Evolutionary conservation across 53 echinoderm and acorn worm genomes (phyloP).

Genomic region (Crossaster papposus): DNA sequence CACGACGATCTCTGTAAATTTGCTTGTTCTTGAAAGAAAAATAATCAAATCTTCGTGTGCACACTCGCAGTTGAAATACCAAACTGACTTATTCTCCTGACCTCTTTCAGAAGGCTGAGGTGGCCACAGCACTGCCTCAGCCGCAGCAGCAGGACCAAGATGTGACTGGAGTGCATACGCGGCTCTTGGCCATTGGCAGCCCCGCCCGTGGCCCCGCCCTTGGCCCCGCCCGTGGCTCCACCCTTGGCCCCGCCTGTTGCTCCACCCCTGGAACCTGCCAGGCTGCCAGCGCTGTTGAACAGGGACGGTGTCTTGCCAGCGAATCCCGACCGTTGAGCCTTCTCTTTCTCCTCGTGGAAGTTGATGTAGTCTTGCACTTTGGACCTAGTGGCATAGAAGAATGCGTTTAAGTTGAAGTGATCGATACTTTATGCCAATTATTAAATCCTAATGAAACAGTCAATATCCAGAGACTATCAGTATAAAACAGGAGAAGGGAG

Average conservation of each 20-base stretch:
- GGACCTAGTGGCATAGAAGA: conserved; percentile 40
- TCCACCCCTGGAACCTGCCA: conserved; percentile 14
- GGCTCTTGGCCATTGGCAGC: neutral
- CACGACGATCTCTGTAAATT: too few species aligned
- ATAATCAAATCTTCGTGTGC: too few species aligned
- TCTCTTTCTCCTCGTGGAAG: conserved; percentile 83
- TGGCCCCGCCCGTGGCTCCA: neutral
- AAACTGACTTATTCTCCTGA: conserved; percentile 34
- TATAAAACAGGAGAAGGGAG: too few species aligned
- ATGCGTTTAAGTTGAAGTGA: neutral
- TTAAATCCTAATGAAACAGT: neutral
- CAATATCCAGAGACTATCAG: too few species aligned
- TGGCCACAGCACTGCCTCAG: conserved; percentile 96
- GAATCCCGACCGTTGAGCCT: conserved; percentile 45
- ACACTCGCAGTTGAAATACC: too few species aligned
- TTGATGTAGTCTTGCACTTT: conserved; percentile 88
- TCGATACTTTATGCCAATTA: too few species aligned
- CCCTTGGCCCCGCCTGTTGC: neutral
- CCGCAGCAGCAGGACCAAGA: conserved; percentile 83
- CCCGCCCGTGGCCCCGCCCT: neutral
- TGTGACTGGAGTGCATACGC: conserved; percentile 72
- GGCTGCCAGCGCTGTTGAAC: conserved; percentile 41
- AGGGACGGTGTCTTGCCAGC: conserved; percentile 8
- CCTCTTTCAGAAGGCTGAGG: conserved; percentile 89
- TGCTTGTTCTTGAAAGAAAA: too few species aligned